Conservation (phyloP, 2,113 vertebrate species). For the Xenotilapia flavipinnis region DNA sequence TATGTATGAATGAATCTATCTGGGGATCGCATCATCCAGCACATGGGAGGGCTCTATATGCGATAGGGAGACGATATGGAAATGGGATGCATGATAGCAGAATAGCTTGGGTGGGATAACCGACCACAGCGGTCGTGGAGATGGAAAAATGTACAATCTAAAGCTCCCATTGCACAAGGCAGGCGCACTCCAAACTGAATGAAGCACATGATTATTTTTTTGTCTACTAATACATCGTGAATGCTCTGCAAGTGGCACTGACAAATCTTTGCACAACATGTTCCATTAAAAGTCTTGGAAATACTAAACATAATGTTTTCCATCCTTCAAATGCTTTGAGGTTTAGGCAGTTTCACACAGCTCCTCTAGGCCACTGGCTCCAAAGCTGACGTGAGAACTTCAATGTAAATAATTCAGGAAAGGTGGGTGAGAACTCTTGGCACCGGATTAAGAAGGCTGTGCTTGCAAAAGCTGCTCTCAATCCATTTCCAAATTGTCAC, state of each 20-base stretch:
- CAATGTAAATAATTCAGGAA: conserved; percentile 54
- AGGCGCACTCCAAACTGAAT: background rate
- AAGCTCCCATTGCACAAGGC: background rate
- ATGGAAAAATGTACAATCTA: conserved; percentile 16
- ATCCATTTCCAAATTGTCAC: conserved; percentile 68
- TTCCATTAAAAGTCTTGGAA: conserved; percentile 24
- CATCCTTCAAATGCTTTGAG: background rate
- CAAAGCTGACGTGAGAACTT: conserved; percentile 34
- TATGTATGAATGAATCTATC: conserved; percentile 67
- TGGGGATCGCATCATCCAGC: conserved; percentile 56
- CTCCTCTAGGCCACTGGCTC: conserved; percentile 22
- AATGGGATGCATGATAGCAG: conserved; percentile 49
- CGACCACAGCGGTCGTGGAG: conserved; percentile 3
- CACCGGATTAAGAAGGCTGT: conserved; percentile 56
- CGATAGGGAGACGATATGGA: conserved; percentile 54
- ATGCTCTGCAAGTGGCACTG: background rate
- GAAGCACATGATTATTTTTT: background rate
- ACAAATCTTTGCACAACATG: background rate
- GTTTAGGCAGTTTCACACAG: conserved; percentile 3
- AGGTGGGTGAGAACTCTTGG: conserved; percentile 61
- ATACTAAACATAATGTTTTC: background rate
- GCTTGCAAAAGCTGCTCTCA: conserved; percentile 55
- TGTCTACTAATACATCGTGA: background rate
- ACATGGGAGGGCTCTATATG: conserved; percentile 52
- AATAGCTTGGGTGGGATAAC: conserved; percentile 26